Conservation (phyloP, 2,888 invertebrate genomes). For the Mesochorus sp. region DNA sequence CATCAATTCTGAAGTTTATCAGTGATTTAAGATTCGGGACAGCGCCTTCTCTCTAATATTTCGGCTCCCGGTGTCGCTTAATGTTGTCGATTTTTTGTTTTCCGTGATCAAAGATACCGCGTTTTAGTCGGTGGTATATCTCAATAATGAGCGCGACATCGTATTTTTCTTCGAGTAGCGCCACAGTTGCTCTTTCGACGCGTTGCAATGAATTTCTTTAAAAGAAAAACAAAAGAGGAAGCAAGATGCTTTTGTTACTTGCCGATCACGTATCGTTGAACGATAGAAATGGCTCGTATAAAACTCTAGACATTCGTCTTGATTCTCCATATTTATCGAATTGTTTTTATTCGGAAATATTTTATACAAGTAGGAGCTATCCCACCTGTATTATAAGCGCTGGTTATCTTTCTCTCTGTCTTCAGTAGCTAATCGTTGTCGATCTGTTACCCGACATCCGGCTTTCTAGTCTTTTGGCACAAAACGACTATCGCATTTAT, state of each 20-base stretch:
- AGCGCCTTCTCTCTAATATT: background rate
- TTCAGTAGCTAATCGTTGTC: slow-evolving; percentile 20
- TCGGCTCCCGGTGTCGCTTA: background rate
- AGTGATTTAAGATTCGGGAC: slow-evolving; percentile 20
- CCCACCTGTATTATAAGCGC: slow-evolving; percentile 9
- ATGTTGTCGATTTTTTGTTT: slow-evolving; percentile 30
- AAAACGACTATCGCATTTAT: background rate
- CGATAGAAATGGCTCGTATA: background rate
- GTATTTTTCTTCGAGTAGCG: slow-evolving; percentile 33
- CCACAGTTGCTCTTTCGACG: slow-evolving; percentile 23
- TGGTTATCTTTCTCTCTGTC: slow-evolving; percentile 1
- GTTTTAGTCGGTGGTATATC: background rate
- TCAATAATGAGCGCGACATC: slow-evolving; percentile 23
- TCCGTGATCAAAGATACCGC: slow-evolving; percentile 7
- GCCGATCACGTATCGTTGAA: slow-evolving; percentile 43
- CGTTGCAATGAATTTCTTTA: slow-evolving; percentile 49
- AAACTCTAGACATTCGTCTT: background rate
- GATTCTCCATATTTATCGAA: slow-evolving; percentile 35
- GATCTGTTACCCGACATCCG: slow-evolving; percentile 50
- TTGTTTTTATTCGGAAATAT: slow-evolving; percentile 33
- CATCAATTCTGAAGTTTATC: no score
- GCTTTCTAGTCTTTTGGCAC: background rate
- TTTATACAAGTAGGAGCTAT: background rate
- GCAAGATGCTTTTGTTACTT: slow-evolving; percentile 25
- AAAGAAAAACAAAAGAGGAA: background rate